Evolutionary conservation across 2,113 vertebrate species (phyloP).

Genomic region (Cyrtonyx montezumae): DNA sequence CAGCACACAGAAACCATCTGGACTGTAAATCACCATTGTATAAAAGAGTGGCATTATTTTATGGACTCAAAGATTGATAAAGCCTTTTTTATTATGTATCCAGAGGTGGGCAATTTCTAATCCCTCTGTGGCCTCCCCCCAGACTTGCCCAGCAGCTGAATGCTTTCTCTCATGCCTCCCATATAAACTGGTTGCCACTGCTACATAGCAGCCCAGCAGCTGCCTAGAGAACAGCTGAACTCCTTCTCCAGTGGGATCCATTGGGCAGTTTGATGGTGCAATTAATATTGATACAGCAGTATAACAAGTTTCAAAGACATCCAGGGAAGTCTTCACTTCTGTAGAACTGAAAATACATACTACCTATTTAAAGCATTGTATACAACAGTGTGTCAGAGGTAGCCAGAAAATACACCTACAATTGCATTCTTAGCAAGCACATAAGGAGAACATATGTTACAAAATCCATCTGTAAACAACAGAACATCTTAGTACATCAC

Average conservation of each 20-base stretch:
- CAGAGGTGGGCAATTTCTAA: neutral
- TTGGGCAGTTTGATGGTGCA: neutral
- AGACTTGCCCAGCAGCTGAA: neutral
- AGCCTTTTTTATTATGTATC: neutral
- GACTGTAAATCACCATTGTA: rapidly evolving
- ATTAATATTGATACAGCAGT: neutral
- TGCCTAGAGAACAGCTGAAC: neutral
- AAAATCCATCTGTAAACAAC: neutral
- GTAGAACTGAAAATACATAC: neutral
- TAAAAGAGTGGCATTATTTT: neutral
- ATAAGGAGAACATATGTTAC: neutral
- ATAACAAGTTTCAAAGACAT: neutral
- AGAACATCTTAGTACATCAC: neutral
- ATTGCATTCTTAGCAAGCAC: neutral
- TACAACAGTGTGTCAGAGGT: neutral
- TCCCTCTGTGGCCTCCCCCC: neutral
- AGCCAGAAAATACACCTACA: neutral
- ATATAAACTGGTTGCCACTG: rapidly evolving
- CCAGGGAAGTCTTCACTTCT: neutral
- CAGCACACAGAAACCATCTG: neutral
- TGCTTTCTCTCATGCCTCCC: neutral
- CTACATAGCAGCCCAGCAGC: neutral
- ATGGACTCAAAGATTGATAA: rapidly evolving
- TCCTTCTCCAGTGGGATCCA: neutral
- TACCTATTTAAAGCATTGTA: neutral